These are phyloP conservation scores for Eupithecia tripunctaria DNA, from an alignment of 2,888 invertebrate genomes.

Conservation along the genomic window DNA sequence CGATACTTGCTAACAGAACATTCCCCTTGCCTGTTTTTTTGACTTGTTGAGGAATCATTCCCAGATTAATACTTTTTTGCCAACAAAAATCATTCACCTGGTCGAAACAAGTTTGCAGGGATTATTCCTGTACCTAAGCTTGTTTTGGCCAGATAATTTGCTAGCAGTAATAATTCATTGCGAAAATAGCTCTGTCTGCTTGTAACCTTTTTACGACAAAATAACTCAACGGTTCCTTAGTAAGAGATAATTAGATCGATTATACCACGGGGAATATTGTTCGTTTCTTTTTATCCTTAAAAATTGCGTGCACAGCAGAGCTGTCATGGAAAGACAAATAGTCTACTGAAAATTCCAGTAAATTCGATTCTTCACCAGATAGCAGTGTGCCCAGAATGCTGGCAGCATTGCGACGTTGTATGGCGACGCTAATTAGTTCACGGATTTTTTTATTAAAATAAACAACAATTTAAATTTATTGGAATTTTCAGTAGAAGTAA, in stretches of 20 bases:
- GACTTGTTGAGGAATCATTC: not conserved
- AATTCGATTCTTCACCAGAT: not conserved
- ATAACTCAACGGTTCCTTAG: not conserved
- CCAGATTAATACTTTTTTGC: not conserved
- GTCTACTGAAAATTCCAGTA: not conserved
- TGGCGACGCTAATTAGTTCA: too few species aligned
- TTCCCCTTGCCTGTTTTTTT: not conserved
- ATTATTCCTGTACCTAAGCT: not conserved
- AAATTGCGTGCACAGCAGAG: not conserved
- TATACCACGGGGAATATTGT: not conserved
- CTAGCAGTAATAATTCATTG: not conserved
- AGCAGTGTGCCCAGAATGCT: too few species aligned
- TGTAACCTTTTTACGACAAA: not conserved
- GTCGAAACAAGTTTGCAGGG: not conserved
- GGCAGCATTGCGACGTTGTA: too few species aligned
- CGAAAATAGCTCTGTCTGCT: too few species aligned
- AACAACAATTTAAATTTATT: too few species aligned
- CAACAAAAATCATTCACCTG: not conserved
- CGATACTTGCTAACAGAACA: not conserved
- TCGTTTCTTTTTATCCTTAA: not conserved
- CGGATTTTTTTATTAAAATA: too few species aligned
- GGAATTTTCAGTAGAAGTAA: too few species aligned
- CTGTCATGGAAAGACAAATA: not conserved
- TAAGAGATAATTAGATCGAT: not conserved
- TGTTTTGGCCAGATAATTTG: not conserved